Base-by-base conservation (phyloP, 2,113 vertebrate genomes). In the Pao palembangensis region DNA sequence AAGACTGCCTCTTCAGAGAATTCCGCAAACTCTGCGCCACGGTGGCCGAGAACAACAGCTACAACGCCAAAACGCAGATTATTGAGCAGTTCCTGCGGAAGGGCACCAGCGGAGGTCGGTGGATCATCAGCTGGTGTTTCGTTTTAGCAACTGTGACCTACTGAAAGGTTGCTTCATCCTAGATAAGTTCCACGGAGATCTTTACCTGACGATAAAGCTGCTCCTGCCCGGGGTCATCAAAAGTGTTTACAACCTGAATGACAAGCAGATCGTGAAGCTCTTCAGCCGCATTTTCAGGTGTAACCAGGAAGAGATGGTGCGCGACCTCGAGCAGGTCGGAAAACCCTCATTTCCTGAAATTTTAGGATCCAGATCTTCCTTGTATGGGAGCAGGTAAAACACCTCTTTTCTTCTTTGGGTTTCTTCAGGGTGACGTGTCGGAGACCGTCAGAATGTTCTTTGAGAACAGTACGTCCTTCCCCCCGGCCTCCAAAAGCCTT, bases 211-310 rank as follows among this genome's bases (percentile, higher is more conserved):
- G 0, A 93, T 98, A 78, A 99, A 99, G 79, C 82, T 98, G 78
- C 91, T 99, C 15, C 88, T 99, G 74, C 97, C 97, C 0, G 97
- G 97, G 0, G 96, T 98, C 31, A 85, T 99, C 48, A 98, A 99
- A 83, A 96, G 92, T 25, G 94, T 99, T 54, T 99, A 99, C 84
- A 99, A 99, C 91, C 91, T 99, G 67, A 99, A 96, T 0, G 97
- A 99, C 86, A 99, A 99, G 84, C 97, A 99, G 91, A 98, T 99
- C 19, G 96, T 96, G 18, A 99, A 99, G 80, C 94, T 99, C 50
- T 99, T 98, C 75, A 96, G 96, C 71, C 93, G 95, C 50, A 93
- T 96, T 64, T 95, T 99, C 85, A 93, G 90, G 72, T 93, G 93
- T 86, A 94, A 89, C 88, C 92, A 93, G 65, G 97, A 99, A 0